phyloP scores from a whole-genome alignment of 2,797 vertebrate genomes.

The Fratercula arctica region DNA sequence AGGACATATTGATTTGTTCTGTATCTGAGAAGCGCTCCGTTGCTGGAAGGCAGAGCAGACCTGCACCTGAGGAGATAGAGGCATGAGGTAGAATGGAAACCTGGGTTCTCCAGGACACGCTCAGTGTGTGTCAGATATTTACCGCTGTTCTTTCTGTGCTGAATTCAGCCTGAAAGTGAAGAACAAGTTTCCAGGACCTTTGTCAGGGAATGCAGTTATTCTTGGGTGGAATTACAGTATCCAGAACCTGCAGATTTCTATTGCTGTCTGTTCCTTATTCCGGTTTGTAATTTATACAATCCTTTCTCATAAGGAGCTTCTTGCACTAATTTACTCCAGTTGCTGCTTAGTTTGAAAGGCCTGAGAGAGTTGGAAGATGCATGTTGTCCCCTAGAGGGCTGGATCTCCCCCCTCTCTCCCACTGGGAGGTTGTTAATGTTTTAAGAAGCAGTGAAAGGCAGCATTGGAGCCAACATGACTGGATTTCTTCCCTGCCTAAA shows the following conservation, averaged over 20 bases:
- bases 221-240: neutral
- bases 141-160: neutral
- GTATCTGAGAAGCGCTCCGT: neutral
- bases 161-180: neutral
- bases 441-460: conserved; percentile 44
- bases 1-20: neutral
- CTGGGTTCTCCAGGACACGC: neutral
- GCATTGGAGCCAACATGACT: conserved; percentile 3
- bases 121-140: neutral
- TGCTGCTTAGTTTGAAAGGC: neutral
- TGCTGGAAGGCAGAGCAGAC: neutral
- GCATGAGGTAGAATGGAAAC: neutral
- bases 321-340: conserved; percentile 28
- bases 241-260: neutral
- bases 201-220: neutral
- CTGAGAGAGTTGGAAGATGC: neutral
- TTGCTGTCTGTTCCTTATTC: neutral
- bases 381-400: neutral
- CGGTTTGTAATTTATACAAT: neutral
- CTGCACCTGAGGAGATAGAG: neutral
- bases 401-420: neutral
- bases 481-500: conserved; percentile 39
- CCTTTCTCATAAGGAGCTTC: neutral
- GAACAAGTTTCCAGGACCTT: neutral
- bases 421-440: neutral